Evolutionary conservation across 2,797 vertebrate species (phyloP).

Genomic region (Epinephelus coioides): DNA sequence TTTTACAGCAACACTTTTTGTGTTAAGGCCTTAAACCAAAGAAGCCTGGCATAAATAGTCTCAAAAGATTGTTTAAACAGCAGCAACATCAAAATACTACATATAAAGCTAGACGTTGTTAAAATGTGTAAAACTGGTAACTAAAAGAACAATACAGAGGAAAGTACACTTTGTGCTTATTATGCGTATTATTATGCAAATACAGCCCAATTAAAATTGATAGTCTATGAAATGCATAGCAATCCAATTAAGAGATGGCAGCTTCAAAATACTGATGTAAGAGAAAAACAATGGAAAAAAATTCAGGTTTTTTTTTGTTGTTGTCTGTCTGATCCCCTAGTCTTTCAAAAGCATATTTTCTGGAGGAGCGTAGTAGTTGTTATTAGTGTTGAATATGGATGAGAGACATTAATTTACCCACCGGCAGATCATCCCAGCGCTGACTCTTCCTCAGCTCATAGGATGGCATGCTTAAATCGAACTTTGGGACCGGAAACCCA

Average conservation of each 20-base stretch:
- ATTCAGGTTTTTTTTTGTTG: neutral
- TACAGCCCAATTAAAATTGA: constrained; percentile 72
- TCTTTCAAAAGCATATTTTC: constrained; percentile 14
- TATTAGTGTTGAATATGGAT: constrained; percentile 1
- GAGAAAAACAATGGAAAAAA: constrained; percentile 34
- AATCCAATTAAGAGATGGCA: constrained; percentile 62
- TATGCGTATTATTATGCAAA: constrained; percentile 68
- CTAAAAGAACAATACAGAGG: constrained; percentile 37
- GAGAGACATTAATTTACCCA: constrained; percentile 79
- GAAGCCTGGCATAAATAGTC: constrained; percentile 53
- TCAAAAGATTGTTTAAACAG: constrained; percentile 56
- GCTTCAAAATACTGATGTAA: constrained; percentile 51
- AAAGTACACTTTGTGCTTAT: constrained; percentile 36
- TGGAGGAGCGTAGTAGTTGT: neutral
- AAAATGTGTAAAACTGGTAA: constrained; percentile 43
- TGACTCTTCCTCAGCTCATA: constrained; percentile 96
- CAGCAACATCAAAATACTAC: constrained; percentile 39
- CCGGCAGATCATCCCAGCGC: constrained; percentile 97
- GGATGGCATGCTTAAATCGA: constrained; percentile 94
- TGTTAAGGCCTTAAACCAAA: constrained; percentile 56
- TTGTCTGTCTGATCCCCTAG: constrained; percentile 13
- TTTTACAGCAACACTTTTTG: constrained; percentile 67
- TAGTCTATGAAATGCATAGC: constrained; percentile 53
- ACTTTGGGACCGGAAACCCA: constrained; percentile 95
- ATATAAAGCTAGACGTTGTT: constrained; percentile 44